Percentiles rank a stretch among this genome's conserved stretches.
Conservation (phyloP, 2,888 invertebrate genomes). For the Zele albiditarsus region DNA sequence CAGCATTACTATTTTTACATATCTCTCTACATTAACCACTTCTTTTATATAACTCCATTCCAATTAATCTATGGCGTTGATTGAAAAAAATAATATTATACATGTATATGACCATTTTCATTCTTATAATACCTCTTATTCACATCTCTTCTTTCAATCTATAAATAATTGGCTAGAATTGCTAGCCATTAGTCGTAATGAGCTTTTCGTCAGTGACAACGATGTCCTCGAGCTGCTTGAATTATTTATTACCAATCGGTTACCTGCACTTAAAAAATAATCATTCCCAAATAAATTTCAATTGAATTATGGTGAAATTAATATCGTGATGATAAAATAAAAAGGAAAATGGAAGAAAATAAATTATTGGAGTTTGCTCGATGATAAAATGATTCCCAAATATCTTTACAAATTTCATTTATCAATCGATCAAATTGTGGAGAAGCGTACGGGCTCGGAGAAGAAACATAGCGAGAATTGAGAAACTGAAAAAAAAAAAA, state of each 20-base stretch:
- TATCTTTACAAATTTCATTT: neutral
- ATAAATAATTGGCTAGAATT: conserved; percentile 61
- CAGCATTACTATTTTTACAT: neutral
- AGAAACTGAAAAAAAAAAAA: conserved; percentile 15
- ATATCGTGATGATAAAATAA: neutral
- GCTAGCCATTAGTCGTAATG: conserved; percentile 48
- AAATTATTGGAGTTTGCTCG: neutral
- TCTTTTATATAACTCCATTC: neutral
- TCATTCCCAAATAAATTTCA: neutral
- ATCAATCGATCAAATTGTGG: neutral
- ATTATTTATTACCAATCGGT: conserved; percentile 5
- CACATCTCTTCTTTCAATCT: conserved; percentile 37
- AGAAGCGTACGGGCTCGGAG: conserved; percentile 39
- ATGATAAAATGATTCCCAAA: neutral
- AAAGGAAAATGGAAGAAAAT: neutral
- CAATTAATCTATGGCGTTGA: neutral
- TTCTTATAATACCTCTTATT: conserved; percentile 5
- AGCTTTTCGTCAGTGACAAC: neutral
- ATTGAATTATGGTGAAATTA: neutral
- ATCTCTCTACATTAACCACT: neutral
- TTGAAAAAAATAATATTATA: neutral
- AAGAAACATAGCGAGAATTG: conserved; percentile 14
- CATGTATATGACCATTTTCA: neutral
- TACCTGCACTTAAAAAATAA: neutral
- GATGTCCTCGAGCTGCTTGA: neutral